Base-by-base conservation (phyloP, 1,140 invertebrate genomes). In the Reticulitermes speratus region DNA sequence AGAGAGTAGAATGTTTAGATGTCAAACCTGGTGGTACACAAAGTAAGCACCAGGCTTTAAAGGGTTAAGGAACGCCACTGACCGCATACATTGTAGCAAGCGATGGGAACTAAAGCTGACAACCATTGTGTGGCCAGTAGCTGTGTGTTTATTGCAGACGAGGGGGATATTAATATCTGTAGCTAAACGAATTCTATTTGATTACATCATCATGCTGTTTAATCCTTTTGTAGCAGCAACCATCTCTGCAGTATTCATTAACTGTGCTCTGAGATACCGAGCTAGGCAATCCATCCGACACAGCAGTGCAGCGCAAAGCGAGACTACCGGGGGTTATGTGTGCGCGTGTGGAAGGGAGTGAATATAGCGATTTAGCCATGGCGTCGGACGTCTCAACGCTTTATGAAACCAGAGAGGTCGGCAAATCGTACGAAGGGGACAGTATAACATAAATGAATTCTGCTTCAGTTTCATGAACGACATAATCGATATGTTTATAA, bases 121-220 rank as follows among this genome's bases (percentile, higher is more conserved):
- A 48, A 6, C 11, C 52, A 55, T 55, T 55, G 52, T 55, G 19
- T 21, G 52, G 52, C 25, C 25, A 16, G 65, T 75, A 25, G 65
- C 65, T 25, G 25, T n/a, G 65, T 75, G 65, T 75, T 75, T 75
- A 75, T 75, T 30, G n/a, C 25, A 75, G 25, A 25, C 65, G 65
- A 75, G 59, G 21, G 8, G 65, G 65, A 75, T 75, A 30, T 75
- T 75, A 75, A 75, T 75, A 75, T 30, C 65, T n/a, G 25, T 8
- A 30, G 65, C 65, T n/a, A 75, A 75, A 75, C n/a, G 65, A 75
- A 75, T 75, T 25, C 25, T 75, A 75, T 75, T 75, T 75, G 65
- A 75, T 75, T 75, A 75, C n/a, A 75, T 30, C 65, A 75, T 75
- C n/a, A 75, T 30, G n/a, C 65, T 25, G 65, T 75, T 75, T 75